Conservation (phyloP, 2,888 invertebrate species). For the Sinotaia quadrata region DNA sequence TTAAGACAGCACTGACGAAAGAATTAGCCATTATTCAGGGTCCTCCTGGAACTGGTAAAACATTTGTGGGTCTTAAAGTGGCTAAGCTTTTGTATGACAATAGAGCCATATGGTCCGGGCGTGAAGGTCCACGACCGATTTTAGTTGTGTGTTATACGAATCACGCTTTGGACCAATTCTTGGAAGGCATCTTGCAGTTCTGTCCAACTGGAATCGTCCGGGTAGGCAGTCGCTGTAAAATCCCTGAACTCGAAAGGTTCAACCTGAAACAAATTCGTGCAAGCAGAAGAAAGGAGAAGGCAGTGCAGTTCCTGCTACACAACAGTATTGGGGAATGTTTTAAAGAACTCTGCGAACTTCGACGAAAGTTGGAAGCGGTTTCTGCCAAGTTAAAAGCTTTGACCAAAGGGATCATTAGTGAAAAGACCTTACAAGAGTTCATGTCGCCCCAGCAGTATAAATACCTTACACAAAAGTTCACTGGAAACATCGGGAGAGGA, state of each 20-base stretch:
- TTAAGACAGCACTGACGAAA: conserved; percentile 62
- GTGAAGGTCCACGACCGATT: conserved; percentile 51
- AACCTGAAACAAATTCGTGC: conserved; percentile 37
- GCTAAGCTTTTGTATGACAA: conserved; percentile 79
- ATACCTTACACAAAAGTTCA: conserved; percentile 17
- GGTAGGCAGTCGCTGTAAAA: conserved; percentile 64
- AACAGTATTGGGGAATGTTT: conserved; percentile 44
- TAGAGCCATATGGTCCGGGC: conserved; percentile 67
- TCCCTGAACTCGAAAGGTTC: conserved; percentile 48
- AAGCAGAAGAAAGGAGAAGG: conserved; percentile 29
- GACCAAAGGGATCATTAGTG: conserved; percentile 37
- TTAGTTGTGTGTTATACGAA: conserved; percentile 71
- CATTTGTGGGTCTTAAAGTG: conserved; percentile 84
- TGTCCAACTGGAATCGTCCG: conserved; percentile 54
- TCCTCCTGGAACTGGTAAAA: conserved; percentile 91
- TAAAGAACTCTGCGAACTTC: conserved; percentile 24
- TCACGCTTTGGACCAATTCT: conserved; percentile 61
- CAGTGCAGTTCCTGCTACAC: conserved; percentile 33
- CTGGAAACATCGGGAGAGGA: background rate
- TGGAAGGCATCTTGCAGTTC: conserved; percentile 50
- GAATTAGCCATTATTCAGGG: conserved; percentile 73
- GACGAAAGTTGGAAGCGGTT: conserved; percentile 36
- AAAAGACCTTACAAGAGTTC: conserved; percentile 27
- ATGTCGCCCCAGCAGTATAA: conserved; percentile 39
- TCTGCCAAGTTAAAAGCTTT: conserved; percentile 39